Base-by-base conservation (phyloP, 37 sponge, comb jelly and placozoan genomes). In the Eunapius fragilis region DNA sequence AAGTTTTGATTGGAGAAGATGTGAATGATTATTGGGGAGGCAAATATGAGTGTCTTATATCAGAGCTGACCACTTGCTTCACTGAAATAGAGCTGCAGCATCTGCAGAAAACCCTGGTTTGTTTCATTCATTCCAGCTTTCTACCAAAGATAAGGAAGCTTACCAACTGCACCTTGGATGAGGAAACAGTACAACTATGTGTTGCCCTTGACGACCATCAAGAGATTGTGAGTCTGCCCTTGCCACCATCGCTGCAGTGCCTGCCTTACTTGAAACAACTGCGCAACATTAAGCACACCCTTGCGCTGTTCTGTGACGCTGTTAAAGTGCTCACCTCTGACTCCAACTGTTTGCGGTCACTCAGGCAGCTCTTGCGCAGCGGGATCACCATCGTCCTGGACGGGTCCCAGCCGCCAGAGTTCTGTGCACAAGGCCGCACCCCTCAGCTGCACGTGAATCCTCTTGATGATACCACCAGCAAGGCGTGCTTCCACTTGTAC, bases 401-500 rank as follows among this genome's bases (percentile, higher is more conserved):
- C 34, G 31, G 77, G 23, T 27, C 33, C 22, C 45, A 13, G 19
- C 25, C 1, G 5, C 25, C 67, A 31, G 33, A 31, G 22, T 26
- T 83, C 22, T n/a, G 30, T 33, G 34, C 70, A 30, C 49, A 75
- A 48, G 37, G 49, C n/a, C 7, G 71, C 24, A 41, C 31, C 0
- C 77, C 82, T 37, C 26, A 70, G 35, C 76, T 88, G 22, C 69
- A 47, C 22, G 22, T 88, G 3, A 58, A 58, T 58, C 58, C 58
- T 17, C 2, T 58, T 10, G 17, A n/a, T n/a, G n/a, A 58, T 2
- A 58, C 14, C 19, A 58, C 1, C 58, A 10, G 19, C 58, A 58
- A 58, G 58, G 58, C 58, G 14, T 58, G 14, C 22, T 10, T 58
- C 58, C 17, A 58, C 58, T 19, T 58, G 58, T 58, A 58, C 17